These are phyloP conservation scores for Tiliacea citrago DNA, from an alignment of 2,888 invertebrate species.

Conservation along the genomic window DNA sequence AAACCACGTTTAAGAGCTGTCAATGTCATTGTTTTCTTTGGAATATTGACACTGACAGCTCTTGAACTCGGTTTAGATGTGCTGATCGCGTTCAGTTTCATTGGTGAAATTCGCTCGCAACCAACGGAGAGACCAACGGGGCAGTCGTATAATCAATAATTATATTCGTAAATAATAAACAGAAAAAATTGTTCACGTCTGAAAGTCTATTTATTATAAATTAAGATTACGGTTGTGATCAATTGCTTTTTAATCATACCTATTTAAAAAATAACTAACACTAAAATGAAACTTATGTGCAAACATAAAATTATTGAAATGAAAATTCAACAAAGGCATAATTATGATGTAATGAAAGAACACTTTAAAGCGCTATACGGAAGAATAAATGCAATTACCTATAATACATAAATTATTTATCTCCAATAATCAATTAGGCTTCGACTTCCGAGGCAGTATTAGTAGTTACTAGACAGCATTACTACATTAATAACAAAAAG, in stretches of 20 bases:
- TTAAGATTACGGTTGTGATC: slow-evolving; percentile 48
- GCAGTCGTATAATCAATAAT: neutral
- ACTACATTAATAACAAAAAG: neutral
- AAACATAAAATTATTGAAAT: slow-evolving; percentile 25
- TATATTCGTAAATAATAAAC: slow-evolving; percentile 25
- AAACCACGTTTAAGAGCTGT: no score
- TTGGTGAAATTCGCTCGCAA: no score
- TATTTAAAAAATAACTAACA: slow-evolving; percentile 31
- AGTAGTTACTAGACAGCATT: neutral
- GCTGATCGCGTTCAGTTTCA: no score
- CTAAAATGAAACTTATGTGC: slow-evolving; percentile 37
- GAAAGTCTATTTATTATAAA: slow-evolving; percentile 44
- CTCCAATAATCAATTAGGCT: slow-evolving; percentile 5
- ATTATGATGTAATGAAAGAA: neutral
- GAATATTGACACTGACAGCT: no score
- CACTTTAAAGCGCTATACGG: neutral
- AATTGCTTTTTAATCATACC: slow-evolving; percentile 27
- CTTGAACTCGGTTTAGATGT: no score
- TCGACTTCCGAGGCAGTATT: slow-evolving; percentile 17
- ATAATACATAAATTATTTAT: slow-evolving; percentile 9
- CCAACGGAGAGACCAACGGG: no score
- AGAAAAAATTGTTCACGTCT: slow-evolving; percentile 15
- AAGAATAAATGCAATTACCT: slow-evolving; percentile 33
- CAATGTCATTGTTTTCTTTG: no score
- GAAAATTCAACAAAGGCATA: neutral